Evolutionary conservation across 2,888 invertebrate genomes (phyloP).

Genomic region (Mythimna lalbum): DNA sequence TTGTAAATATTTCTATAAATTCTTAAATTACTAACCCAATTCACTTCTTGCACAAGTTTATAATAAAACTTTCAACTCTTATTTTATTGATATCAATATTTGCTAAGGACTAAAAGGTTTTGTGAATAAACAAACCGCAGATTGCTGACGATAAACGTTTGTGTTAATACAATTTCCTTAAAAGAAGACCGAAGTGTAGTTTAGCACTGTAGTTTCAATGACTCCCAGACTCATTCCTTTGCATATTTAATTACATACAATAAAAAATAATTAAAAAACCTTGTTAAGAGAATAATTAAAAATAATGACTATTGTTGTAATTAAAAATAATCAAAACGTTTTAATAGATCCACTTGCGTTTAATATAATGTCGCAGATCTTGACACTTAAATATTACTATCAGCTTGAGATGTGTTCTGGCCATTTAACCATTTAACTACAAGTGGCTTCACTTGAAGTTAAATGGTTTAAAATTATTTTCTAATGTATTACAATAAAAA

Average conservation of each 20-base stretch:
- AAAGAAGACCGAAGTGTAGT: not conserved
- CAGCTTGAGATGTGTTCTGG: not conserved
- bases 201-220: not conserved
- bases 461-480: slow-evolving; percentile 2
- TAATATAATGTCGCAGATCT: not conserved
- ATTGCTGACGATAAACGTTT: not conserved
- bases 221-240: not conserved
- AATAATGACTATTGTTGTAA: slow-evolving; percentile 8
- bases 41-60: not conserved
- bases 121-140: not conserved
- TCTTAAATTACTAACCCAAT: not conserved
- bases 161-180: not conserved
- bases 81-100: not conserved
- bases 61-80: not conserved
- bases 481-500: slow-evolving; percentile 11
- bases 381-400: slow-evolving; percentile 4
- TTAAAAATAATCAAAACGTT: slow-evolving; percentile 18
- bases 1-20: not conserved
- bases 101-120: not conserved
- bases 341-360: slow-evolving; percentile 5
- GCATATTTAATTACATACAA: not conserved
- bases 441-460: not conserved
- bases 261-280: slow-evolving; percentile 17
- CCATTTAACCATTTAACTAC: too few species aligned
- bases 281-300: slow-evolving; percentile 9